Percentiles rank a stretch among this genome's conserved stretches.
phyloP scores from a whole-genome alignment of 2,888 invertebrate species.

The Drosophila vallismaia region DNA sequence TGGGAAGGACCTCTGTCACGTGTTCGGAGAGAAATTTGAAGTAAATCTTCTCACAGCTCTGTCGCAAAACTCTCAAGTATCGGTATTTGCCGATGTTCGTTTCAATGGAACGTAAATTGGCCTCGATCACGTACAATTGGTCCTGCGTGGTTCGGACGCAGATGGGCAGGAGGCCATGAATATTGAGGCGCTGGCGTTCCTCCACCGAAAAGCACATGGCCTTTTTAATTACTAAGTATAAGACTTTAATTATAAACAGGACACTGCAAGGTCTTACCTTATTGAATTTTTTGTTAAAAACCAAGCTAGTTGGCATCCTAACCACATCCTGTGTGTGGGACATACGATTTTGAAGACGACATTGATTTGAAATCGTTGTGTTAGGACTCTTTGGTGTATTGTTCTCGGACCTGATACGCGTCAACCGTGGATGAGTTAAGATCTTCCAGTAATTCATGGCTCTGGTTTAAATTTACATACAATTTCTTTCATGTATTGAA shows the following conservation, averaged over 20 bases:
- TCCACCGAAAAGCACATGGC: slow-evolving; percentile 85
- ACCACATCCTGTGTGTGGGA: slow-evolving; percentile 7
- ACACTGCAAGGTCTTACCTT: slow-evolving; percentile 47
- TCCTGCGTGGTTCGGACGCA: slow-evolving; percentile 93
- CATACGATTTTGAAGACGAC: neutral
- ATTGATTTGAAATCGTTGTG: neutral
- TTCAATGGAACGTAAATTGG: slow-evolving; percentile 91
- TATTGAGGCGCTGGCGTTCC: slow-evolving; percentile 95
- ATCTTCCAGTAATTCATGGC: neutral
- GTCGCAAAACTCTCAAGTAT: slow-evolving; percentile 90
- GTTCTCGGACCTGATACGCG: neutral
- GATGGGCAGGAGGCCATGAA: slow-evolving; percentile 96
- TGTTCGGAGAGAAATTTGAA: slow-evolving; percentile 93
- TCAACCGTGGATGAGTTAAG: neutral
- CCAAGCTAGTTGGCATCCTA: slow-evolving; percentile 78
- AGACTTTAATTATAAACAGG: neutral
- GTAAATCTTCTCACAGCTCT: slow-evolving; percentile 97
- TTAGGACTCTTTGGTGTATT: neutral
- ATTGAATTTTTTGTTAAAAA: slow-evolving; percentile 44
- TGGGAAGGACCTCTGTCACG: slow-evolving; percentile 95
- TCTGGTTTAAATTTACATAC: neutral
- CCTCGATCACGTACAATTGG: slow-evolving; percentile 91
- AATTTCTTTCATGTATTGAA: neutral
- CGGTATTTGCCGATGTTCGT: slow-evolving; percentile 96
- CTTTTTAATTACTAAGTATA: slow-evolving; percentile 20